These are phyloP conservation scores for Henicopernis longicauda DNA, from an alignment of 2,113 vertebrate genomes.

Conservation along the genomic window DNA sequence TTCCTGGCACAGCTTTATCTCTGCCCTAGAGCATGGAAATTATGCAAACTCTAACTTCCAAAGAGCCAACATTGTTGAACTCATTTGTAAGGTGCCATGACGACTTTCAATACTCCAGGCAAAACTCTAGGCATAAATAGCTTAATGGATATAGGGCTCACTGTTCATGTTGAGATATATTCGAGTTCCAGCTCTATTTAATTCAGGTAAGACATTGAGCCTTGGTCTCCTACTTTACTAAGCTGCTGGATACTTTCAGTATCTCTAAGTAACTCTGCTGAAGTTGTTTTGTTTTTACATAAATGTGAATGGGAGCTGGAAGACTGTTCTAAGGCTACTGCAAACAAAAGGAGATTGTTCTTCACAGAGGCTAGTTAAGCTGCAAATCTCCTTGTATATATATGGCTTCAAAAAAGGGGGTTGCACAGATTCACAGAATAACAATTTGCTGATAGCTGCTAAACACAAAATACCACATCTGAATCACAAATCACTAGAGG, in stretches of 20 bases:
- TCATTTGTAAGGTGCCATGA: not conserved
- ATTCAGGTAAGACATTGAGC: not conserved
- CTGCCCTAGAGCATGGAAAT: not conserved
- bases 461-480: not conserved
- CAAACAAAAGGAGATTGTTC: not conserved
- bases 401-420: not conserved
- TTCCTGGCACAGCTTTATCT: not conserved
- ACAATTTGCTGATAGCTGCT: not conserved
- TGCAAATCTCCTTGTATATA: not conserved
- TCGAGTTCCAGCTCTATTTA: not conserved
- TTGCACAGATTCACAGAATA: not conserved
- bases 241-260: not conserved
- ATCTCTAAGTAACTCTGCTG: not conserved
- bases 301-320: not conserved
- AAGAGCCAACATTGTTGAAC: not conserved
- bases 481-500: not conserved
- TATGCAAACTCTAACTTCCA: not conserved
- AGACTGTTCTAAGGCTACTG: not conserved
- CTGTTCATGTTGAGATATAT: not conserved
- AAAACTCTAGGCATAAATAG: not conserved
- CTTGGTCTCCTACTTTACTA: not conserved
- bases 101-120: not conserved
- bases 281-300: not conserved
- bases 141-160: not conserved
- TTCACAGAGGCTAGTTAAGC: not conserved